phyloP scores from a whole-genome alignment of 2,888 invertebrate genomes.

The Aleiodes testaceus region DNA sequence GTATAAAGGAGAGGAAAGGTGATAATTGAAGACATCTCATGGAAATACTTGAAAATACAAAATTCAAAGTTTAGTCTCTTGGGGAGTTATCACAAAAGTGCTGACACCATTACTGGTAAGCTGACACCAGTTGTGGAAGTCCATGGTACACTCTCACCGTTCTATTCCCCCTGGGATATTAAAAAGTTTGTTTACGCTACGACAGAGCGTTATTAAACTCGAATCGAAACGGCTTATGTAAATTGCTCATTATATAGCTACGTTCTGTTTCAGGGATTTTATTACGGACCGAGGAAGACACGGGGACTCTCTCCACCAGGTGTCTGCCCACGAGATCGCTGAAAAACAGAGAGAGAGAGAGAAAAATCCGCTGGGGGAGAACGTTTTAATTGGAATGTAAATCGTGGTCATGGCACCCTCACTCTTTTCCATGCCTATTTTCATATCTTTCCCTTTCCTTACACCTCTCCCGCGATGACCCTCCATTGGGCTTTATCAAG shows the following conservation, averaged over 20 bases:
- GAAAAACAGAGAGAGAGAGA: slow-evolving; percentile 35
- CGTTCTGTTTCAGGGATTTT: slow-evolving; percentile 62
- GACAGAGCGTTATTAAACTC: slow-evolving; percentile 58
- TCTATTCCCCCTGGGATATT: slow-evolving; percentile 50
- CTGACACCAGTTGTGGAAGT: slow-evolving; percentile 31
- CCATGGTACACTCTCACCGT: slow-evolving; percentile 23
- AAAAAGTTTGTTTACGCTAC: slow-evolving; percentile 61
- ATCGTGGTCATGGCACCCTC: slow-evolving; percentile 45
- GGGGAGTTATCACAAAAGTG: slow-evolving; percentile 37
- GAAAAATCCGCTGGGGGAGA: slow-evolving; percentile 42
- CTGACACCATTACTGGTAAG: slow-evolving; percentile 35
- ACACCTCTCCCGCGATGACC: slow-evolving; percentile 27
- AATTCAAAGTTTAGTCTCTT: slow-evolving; percentile 25
- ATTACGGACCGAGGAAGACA: slow-evolving; percentile 50
- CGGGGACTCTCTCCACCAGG: slow-evolving; percentile 13
- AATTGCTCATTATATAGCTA: slow-evolving; percentile 65
- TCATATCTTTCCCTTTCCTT: slow-evolving; percentile 31
- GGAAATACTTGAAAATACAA: slow-evolving; percentile 13
- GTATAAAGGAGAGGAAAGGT: neutral
- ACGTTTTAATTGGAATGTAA: slow-evolving; percentile 66
- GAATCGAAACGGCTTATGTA: slow-evolving; percentile 65
- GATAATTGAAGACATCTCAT: slow-evolving; percentile 8
- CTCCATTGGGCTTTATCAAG: slow-evolving; percentile 45
- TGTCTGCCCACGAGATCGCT: slow-evolving; percentile 24
- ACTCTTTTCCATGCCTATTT: slow-evolving; percentile 48